These are phyloP conservation scores for Nomada flava DNA, from an alignment of 2,888 invertebrate genomes.

Conservation along the genomic window DNA sequence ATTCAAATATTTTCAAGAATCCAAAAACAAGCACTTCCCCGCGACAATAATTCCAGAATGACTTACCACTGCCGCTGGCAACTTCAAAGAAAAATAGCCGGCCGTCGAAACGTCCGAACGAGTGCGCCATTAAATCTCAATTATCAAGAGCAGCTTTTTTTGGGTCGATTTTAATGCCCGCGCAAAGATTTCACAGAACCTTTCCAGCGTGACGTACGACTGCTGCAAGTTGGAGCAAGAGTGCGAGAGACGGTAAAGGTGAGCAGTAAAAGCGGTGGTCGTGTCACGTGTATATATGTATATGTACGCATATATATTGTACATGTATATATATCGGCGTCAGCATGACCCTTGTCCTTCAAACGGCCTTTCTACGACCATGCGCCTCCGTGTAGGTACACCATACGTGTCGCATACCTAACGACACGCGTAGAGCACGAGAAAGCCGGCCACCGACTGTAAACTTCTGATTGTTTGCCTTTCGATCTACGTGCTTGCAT, in stretches of 20 bases:
- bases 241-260: slow-evolving; percentile 65
- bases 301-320: background rate
- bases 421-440: slow-evolving; percentile 64
- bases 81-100: background rate
- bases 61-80: background rate
- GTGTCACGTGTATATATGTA: slow-evolving; percentile 58
- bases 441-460: slow-evolving; percentile 67
- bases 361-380: slow-evolving; percentile 81
- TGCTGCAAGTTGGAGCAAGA: slow-evolving; percentile 8
- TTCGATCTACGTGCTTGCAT: slow-evolving; percentile 31
- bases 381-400: slow-evolving; percentile 65
- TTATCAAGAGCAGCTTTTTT: background rate
- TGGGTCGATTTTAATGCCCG: background rate
- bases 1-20: no score
- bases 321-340: slow-evolving; percentile 58
- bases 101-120: background rate
- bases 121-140: slow-evolving; percentile 1
- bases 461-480: slow-evolving; percentile 55
- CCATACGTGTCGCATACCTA: slow-evolving; percentile 70
- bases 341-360: slow-evolving; percentile 80
- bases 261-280: slow-evolving; percentile 65
- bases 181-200: slow-evolving; percentile 12
- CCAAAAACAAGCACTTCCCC: no score
- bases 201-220: slow-evolving; percentile 7
- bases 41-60: no score